Conservation (phyloP, 2,888 invertebrate genomes). For the Harpalus rubripes region DNA sequence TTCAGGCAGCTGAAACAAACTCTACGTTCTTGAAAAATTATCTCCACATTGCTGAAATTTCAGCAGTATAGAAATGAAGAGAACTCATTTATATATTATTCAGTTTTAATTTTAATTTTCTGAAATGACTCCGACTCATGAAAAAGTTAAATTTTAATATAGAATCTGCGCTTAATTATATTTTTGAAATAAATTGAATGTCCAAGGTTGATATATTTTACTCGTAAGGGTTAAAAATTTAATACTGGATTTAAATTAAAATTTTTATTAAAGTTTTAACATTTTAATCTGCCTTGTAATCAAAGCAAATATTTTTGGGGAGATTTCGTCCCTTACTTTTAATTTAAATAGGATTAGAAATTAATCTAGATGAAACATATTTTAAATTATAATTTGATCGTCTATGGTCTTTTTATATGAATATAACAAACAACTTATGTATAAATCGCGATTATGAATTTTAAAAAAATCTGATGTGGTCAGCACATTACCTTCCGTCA, state of each 20-base stretch:
- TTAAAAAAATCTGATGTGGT: too few species aligned
- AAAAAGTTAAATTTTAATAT: conserved; percentile 37
- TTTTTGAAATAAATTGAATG: conserved; percentile 37
- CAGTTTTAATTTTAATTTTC: conserved; percentile 7
- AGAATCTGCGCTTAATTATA: conserved; percentile 26
- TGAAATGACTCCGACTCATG: neutral
- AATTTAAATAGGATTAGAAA: conserved; percentile 50
- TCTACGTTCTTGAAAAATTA: too few species aligned
- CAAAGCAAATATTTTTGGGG: conserved; percentile 55
- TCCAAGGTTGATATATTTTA: conserved; percentile 25
- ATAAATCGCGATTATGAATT: too few species aligned
- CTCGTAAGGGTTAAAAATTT: conserved; percentile 48
- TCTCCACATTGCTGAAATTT: neutral
- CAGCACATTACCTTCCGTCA: too few species aligned
- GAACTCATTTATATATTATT: conserved; percentile 7
- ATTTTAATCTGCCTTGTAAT: conserved; percentile 45
- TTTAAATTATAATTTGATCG: conserved; percentile 3
- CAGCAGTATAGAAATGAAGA: neutral
- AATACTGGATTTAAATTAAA: conserved; percentile 41
- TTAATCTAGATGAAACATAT: conserved; percentile 12
- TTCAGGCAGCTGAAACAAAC: too few species aligned
- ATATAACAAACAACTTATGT: too few species aligned
- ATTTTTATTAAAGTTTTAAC: conserved; percentile 56
- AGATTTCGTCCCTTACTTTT: conserved; percentile 49
- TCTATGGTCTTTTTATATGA: too few species aligned